These are phyloP conservation scores for Corythornis cristatus DNA, from an alignment of 2,113 vertebrate genomes.

Conservation along the genomic window DNA sequence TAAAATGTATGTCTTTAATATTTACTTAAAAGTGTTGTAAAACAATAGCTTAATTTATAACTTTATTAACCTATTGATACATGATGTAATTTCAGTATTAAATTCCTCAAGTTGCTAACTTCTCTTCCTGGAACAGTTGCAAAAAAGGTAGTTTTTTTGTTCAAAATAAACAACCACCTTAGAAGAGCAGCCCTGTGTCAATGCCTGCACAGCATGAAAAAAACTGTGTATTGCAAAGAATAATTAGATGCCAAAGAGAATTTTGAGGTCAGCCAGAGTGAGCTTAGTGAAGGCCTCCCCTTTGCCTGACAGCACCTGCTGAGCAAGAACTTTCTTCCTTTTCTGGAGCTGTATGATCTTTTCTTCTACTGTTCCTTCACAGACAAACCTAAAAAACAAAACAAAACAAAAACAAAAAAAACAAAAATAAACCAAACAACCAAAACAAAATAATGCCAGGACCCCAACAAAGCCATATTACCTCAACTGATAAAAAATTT, in stretches of 20 bases:
- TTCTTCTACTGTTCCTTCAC: slow-evolving; percentile 92
- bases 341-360: slow-evolving; percentile 90
- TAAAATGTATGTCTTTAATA: background rate
- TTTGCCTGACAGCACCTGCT: slow-evolving; percentile 89
- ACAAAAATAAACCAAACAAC: too few relatives aligned
- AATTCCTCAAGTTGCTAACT: background rate
- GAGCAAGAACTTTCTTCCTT: slow-evolving; percentile 91
- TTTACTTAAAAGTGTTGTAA: background rate
- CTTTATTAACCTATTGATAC: background rate
- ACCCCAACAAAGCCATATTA: background rate
- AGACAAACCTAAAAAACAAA: slow-evolving; percentile 86
- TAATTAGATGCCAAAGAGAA: slow-evolving; percentile 85
- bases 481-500: background rate
- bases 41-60: background rate
- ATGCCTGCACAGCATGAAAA: background rate
- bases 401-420: too few relatives aligned
- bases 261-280: slow-evolving; percentile 88
- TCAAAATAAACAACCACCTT: background rate
- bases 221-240: background rate
- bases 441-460: background rate
- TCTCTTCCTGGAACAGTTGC: background rate
- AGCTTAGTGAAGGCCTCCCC: slow-evolving; percentile 84
- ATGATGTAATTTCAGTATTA: background rate
- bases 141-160: background rate
- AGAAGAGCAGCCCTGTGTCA: background rate